Evolutionary conservation across 2,113 vertebrate genomes (phyloP).

Genomic region (Chroicocephalus ridibundus): DNA sequence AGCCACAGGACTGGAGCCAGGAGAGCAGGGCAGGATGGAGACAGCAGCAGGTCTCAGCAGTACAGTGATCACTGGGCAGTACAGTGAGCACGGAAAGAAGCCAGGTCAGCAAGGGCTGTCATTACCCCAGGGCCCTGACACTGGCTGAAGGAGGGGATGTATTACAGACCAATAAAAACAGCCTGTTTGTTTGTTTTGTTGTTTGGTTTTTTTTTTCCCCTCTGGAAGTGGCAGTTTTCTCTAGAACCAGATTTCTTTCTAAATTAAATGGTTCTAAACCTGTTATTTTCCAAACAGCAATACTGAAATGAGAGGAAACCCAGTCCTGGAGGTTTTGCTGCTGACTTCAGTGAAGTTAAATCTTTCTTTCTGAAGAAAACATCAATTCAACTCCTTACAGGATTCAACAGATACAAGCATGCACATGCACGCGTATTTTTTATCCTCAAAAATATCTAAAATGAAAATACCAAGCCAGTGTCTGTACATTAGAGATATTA

Average conservation of each 20-base stretch:
- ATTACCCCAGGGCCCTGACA: not conserved
- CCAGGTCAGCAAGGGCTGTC: not conserved
- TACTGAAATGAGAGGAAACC: not conserved
- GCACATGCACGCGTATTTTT: not conserved
- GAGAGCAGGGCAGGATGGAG: not conserved
- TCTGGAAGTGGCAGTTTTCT: not conserved
- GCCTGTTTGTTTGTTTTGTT: not conserved
- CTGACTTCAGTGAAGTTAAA: not conserved
- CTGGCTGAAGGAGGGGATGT: not conserved
- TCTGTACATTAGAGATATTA: not conserved
- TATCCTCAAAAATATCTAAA: not conserved
- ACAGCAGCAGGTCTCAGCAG: not conserved
- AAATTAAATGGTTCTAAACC: not conserved
- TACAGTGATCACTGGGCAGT: not conserved
- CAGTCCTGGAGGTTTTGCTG: not conserved
- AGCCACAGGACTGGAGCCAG: too few species aligned
- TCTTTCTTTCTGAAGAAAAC: not conserved
- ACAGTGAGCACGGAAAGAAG: not conserved
- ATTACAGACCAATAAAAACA: not conserved
- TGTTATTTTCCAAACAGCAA: not conserved
- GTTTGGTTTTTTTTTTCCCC: not conserved
- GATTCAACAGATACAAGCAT: not conserved
- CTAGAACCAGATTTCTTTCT: not conserved
- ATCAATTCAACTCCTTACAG: not conserved
- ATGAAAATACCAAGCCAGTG: not conserved